Base-by-base conservation (phyloP, 30 jellyfish, hydroid and myxozoan species). In the Aurelia sp. region DNA sequence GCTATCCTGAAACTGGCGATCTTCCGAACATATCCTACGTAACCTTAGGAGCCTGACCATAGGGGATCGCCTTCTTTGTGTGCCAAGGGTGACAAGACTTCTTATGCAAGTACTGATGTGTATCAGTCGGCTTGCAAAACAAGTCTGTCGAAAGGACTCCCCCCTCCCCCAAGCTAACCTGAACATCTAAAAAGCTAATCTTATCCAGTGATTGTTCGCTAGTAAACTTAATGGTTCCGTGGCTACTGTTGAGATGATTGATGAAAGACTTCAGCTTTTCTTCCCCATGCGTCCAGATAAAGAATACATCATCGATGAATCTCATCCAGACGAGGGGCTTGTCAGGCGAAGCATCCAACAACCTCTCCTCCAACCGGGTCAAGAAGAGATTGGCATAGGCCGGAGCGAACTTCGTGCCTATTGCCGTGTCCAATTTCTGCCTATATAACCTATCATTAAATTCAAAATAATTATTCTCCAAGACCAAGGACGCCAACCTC, bases 271-370 rank as follows among this genome's bases (percentile, higher is more conserved):
- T 76, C 72, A 86, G 86, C 47, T 69, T 76, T 48, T 75, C 86
- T 66, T 75, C 90, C 41, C 90, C 86, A 52, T 53, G 80, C 68
- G 58, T 22, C 91, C 86, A 76, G 52, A 86, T 65, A 62, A 74
- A 79, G 33, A 27, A 27, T 27, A 27, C 33, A 27, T 27, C 2
- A 27, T 27, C 33, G 33, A 27, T 27, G 33, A 27, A 27, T 27
- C 2, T 27, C 33, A 27, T 27, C 33, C 33, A 27, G 33, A 27
- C 2, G 33, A 27, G 48, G 58, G 95, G 95, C 55, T 76, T 74
- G 47, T 60, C 89, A 33, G 20, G 68, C 11, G 79, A 44, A 2
- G 55, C 70, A 6, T 78, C 80, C 78, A 78, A 23, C 82, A 80
- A 35, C 22, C 62, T 80, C 51, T 80, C 73, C 48, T 87, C 87